These are phyloP conservation scores for Vipera ursinii DNA, from an alignment of 2,797 vertebrate genomes.

Conservation along the genomic window DNA sequence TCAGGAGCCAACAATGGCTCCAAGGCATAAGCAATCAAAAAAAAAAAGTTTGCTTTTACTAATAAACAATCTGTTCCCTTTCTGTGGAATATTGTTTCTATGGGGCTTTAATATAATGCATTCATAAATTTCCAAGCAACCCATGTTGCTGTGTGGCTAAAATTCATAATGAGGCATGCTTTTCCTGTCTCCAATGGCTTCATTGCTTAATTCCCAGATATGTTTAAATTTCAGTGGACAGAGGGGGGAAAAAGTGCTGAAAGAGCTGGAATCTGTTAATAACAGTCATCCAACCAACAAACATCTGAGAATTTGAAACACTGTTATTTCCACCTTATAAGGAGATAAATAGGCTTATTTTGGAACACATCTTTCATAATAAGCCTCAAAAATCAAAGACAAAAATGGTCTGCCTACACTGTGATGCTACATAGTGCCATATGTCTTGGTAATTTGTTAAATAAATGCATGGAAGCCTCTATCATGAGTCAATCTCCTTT, in stretches of 20 bases:
- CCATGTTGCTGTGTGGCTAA: neutral
- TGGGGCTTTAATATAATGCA: neutral
- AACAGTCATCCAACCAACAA: neutral
- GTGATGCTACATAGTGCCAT: neutral
- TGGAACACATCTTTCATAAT: neutral
- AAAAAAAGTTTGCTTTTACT: slow-evolving; percentile 23
- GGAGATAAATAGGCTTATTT: neutral
- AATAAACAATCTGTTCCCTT: slow-evolving; percentile 30
- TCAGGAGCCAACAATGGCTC: neutral
- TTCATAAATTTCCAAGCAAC: neutral
- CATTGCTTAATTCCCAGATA: neutral
- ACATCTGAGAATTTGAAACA: neutral
- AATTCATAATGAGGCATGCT: neutral
- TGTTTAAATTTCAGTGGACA: slow-evolving; percentile 31
- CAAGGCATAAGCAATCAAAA: neutral
- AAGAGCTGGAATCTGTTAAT: neutral
- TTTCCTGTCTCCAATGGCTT: neutral
- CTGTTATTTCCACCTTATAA: neutral
- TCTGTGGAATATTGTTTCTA: slow-evolving; percentile 24
- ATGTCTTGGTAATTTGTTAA: neutral
- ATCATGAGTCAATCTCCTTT: neutral
- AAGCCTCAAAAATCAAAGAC: neutral
- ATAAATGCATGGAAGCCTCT: slow-evolving; percentile 5
- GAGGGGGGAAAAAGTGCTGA: slow-evolving; percentile 32
- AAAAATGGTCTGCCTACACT: neutral